Base-by-base conservation (phyloP, 2,797 vertebrate genomes). In the Enteromius treurensis region DNA sequence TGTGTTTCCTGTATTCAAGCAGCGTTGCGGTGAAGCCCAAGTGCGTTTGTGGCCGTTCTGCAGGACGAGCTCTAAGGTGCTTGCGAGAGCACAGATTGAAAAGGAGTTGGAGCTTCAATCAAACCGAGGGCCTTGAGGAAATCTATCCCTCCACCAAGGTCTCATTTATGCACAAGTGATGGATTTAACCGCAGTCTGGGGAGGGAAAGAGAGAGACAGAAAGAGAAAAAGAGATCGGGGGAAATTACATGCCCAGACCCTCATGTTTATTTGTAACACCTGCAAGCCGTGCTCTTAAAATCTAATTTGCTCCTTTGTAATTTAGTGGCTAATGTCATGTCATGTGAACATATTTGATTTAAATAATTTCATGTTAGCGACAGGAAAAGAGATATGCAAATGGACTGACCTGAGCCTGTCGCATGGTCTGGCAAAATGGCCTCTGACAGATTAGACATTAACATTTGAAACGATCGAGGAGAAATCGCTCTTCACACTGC, bases 11-110 rank as follows among this genome's bases (percentile, higher is more conserved):
- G 89, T 86, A 92, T 94, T 95, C 94, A 92, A 60, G 0, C 85
- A 87, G 87, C 86, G 85, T 93, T 90, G 92, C 94, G 92, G 92
- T 95, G 95, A 95, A 95, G 92, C 92, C 89, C 89, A 87, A 86
- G 42, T 60, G 29, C 15, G 13, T 83, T 62, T 83, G 82, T 26
- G 75, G 51, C 40, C 32, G 73, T 78, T 80, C 53, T 79, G 76
- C 77, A 81, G 88, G 83, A 34, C 60, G 85, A 73, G 49, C 89
- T 85, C 77, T 81, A 86, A 83, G 82, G 74, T 86, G 83, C 91
- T 91, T 81, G 86, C 14, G 23, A 84, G 87, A 82, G 90, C 90
- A 82, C 86, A 77, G 86, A 92, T 13, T 91, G 91, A 93, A 94
- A 92, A 89, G 87, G 90, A 92, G 92, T 91, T 90, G 80, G 91